These are phyloP conservation scores for Protobothrops mucrosquamatus DNA, from an alignment of 2,113 vertebrate species.

Conservation along the genomic window DNA sequence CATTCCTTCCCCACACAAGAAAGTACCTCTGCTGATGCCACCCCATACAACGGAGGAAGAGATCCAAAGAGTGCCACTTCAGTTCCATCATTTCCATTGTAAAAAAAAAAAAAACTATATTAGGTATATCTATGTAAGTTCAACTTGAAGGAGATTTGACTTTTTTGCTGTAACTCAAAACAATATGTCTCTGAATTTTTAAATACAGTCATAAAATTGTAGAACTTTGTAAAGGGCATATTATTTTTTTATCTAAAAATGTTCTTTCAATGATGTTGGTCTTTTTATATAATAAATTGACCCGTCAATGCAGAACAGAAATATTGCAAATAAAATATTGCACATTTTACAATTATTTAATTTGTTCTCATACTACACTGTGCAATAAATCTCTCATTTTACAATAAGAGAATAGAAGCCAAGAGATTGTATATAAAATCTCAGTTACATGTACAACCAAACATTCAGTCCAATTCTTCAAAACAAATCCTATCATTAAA, in stretches of 20 bases:
- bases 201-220: neutral
- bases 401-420: neutral
- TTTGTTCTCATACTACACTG: neutral
- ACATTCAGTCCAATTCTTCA: neutral
- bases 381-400: neutral
- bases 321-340: neutral
- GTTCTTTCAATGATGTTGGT: neutral
- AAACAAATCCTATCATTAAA: neutral
- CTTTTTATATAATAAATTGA: neutral
- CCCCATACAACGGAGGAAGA: neutral
- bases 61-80: neutral
- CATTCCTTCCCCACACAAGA: neutral
- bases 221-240: neutral
- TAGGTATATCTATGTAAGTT: neutral
- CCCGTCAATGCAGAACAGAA: neutral
- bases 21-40: neutral
- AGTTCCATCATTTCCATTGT: neutral
- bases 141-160: neutral
- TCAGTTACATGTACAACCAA: neutral
- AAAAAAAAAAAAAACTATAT: too few relatives aligned
- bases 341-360: conserved; percentile 8
- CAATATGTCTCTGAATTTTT: neutral
- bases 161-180: neutral
- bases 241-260: neutral
- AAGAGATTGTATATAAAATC: neutral